Conservation (phyloP, 2,113 vertebrate species). For the Dipodomys merriami region DNA sequence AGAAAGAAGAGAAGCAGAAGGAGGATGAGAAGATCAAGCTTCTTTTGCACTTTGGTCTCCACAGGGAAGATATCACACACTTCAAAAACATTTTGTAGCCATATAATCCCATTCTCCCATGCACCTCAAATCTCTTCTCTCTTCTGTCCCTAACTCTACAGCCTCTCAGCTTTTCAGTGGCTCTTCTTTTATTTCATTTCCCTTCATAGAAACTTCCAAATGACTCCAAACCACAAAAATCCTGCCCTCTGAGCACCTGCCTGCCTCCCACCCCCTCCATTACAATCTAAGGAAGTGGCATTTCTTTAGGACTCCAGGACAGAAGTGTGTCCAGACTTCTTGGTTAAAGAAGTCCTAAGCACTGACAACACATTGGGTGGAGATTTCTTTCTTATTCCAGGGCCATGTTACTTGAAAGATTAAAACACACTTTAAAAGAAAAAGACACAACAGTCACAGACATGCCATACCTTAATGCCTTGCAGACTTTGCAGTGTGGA, state of each 20-base stretch:
- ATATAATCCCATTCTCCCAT: rapidly evolving
- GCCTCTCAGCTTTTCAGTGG: not conserved
- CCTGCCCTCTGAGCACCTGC: not conserved
- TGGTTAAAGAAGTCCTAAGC: not conserved
- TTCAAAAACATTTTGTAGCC: not conserved
- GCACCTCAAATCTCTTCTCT: not conserved
- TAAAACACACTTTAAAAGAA: not conserved
- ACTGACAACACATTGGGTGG: rapidly evolving
- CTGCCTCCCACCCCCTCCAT: no score
- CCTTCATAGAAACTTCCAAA: not conserved
- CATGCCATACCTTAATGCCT: conserved; percentile 78
- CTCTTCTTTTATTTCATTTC: not conserved
- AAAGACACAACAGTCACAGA: not conserved
- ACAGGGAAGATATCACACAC: not conserved
- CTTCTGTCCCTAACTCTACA: not conserved
- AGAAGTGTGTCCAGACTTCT: rapidly evolving
- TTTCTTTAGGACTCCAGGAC: not conserved
- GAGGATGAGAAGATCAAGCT: no score
- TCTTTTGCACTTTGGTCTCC: not conserved
- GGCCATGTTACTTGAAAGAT: not conserved
- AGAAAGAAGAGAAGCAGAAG: no score
- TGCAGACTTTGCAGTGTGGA: conserved; percentile 73
- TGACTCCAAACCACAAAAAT: not conserved
- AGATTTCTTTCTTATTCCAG: not conserved
- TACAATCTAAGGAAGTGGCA: not conserved